These are phyloP conservation scores for Eubasilissa splendida DNA, from an alignment of 2,888 invertebrate species.

Conservation along the genomic window DNA sequence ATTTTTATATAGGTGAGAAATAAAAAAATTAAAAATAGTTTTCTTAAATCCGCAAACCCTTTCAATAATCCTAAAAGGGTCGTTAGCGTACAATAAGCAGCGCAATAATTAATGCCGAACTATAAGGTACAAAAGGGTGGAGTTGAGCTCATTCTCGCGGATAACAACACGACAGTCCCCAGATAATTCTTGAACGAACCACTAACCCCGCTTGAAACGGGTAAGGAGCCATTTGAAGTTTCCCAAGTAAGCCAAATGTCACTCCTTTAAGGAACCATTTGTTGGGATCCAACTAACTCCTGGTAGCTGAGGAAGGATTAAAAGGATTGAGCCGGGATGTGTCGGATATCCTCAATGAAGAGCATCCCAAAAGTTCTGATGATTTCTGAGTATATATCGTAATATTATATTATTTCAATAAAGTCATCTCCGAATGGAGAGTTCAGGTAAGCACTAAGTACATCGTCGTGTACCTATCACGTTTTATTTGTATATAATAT, in stretches of 20 bases:
- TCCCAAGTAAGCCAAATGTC: conserved; percentile 54
- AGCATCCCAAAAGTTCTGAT: conserved; percentile 28
- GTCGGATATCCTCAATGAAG: conserved; percentile 31
- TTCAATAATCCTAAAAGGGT: conserved; percentile 18
- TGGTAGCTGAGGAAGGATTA: conserved; percentile 37
- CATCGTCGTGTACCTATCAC: too few species aligned
- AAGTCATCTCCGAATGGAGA: too few species aligned
- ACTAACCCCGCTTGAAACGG: conserved; percentile 53
- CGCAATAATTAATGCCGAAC: conserved; percentile 18
- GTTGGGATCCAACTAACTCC: conserved; percentile 43
- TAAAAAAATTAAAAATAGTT: too few species aligned
- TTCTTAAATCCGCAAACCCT: neutral
- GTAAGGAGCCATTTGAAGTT: conserved; percentile 48
- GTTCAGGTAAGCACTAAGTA: too few species aligned
- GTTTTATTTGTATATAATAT: too few species aligned
- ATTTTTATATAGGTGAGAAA: too few species aligned
- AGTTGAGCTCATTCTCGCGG: conserved; percentile 41
- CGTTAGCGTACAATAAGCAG: conserved; percentile 19
- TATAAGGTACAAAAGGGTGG: conserved; percentile 13
- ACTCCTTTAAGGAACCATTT: conserved; percentile 51
- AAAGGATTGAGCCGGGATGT: conserved; percentile 29
- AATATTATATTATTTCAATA: too few species aligned
- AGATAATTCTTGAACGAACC: conserved; percentile 46
- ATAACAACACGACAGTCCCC: conserved; percentile 30
- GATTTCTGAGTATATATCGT: neutral